Conservation (phyloP, 2,888 invertebrate species). For the Thecophora atra region DNA sequence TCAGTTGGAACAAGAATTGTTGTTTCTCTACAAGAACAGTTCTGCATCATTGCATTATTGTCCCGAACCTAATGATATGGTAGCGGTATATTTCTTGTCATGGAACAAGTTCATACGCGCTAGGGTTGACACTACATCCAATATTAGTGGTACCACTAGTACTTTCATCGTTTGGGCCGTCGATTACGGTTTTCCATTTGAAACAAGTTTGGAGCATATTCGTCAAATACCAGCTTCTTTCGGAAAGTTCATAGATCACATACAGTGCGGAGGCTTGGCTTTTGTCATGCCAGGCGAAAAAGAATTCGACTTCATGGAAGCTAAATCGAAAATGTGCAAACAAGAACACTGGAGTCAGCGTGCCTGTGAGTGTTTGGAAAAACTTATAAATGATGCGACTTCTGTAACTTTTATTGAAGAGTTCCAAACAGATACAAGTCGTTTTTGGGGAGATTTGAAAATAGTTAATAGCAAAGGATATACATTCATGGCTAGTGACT, state of each 20-base stretch:
- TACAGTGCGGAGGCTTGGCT: slow-evolving; percentile 46
- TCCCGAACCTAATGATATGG: slow-evolving; percentile 46
- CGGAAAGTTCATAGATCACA: slow-evolving; percentile 38
- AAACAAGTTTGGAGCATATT: slow-evolving; percentile 46
- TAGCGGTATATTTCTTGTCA: slow-evolving; percentile 48
- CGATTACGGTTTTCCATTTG: slow-evolving; percentile 53
- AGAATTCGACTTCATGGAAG: slow-evolving; percentile 51
- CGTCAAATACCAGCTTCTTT: slow-evolving; percentile 44
- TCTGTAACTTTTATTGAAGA: slow-evolving; percentile 48
- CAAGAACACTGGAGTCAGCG: slow-evolving; percentile 48
- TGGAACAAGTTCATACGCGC: slow-evolving; percentile 52
- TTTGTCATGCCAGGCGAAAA: slow-evolving; percentile 48
- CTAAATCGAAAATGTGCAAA: slow-evolving; percentile 41
- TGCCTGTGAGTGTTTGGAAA: slow-evolving; percentile 49
- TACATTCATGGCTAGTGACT: slow-evolving; percentile 46
- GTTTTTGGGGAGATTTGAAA: slow-evolving; percentile 50
- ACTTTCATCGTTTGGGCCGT: slow-evolving; percentile 51
- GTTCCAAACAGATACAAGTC: slow-evolving; percentile 37
- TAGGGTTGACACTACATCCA: slow-evolving; percentile 44
- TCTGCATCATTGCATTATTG: slow-evolving; percentile 37
- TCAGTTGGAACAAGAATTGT: slow-evolving; percentile 45
- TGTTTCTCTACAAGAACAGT: slow-evolving; percentile 44
- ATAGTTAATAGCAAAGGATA: slow-evolving; percentile 48
- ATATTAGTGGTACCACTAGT: slow-evolving; percentile 40
- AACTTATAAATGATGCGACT: slow-evolving; percentile 47